Conservation (phyloP, 2,888 invertebrate species). For the Drosophila yooni region DNA sequence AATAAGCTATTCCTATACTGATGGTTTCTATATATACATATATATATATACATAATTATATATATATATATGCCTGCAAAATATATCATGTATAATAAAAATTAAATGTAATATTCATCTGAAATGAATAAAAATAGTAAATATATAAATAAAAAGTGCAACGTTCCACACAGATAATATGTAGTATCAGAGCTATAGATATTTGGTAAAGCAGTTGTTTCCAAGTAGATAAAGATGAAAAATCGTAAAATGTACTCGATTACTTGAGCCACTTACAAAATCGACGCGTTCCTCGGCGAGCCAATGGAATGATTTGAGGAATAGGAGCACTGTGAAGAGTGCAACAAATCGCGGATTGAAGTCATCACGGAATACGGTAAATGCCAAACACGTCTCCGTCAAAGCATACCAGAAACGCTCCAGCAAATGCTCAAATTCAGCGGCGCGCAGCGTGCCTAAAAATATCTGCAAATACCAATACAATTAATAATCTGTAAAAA, state of each 20-base stretch:
- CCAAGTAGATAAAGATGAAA: background rate
- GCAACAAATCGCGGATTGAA: slow-evolving; percentile 99
- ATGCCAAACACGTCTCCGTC: slow-evolving; percentile 99
- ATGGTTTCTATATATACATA: too few species aligned
- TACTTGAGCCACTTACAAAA: slow-evolving; percentile 90
- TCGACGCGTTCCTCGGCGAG: slow-evolving; percentile 99
- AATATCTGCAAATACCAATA: slow-evolving; percentile 86
- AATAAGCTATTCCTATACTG: background rate
- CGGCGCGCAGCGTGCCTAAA: slow-evolving; percentile 96
- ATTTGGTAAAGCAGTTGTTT: too few species aligned
- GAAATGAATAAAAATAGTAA: background rate
- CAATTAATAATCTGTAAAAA: background rate
- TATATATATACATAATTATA: too few species aligned
- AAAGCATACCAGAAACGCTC: slow-evolving; percentile 99
- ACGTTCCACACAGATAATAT: too few species aligned
- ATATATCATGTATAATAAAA: background rate
- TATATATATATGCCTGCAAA: background rate
- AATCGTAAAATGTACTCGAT: background rate
- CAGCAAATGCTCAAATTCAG: slow-evolving; percentile 99
- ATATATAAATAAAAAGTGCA: too few species aligned
- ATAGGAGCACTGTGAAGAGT: slow-evolving; percentile 96
- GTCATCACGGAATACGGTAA: slow-evolving; percentile 99
- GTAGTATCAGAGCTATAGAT: background rate
- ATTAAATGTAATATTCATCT: background rate
- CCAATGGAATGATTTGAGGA: slow-evolving; percentile 99